Percentiles rank a stretch among this genome's conserved stretches.
These are phyloP conservation scores for Electrophaes corylata DNA, from an alignment of 2,888 invertebrate genomes.

Conservation along the genomic window DNA sequence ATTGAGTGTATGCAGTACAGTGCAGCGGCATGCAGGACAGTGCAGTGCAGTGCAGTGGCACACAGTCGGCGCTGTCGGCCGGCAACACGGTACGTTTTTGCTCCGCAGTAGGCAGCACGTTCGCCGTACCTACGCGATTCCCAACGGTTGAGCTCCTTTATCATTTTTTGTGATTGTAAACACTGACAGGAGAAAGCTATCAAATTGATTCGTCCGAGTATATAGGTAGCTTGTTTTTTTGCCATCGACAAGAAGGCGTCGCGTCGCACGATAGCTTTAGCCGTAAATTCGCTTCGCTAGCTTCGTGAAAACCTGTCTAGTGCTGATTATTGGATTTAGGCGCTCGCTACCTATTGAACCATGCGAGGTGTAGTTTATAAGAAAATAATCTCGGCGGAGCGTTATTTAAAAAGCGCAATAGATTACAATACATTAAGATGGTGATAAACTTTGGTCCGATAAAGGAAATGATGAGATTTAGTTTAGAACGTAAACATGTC, in stretches of 20 bases:
- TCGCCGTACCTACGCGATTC: constrained; percentile 28
- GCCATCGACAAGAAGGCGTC: constrained; percentile 29
- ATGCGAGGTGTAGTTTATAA: neutral
- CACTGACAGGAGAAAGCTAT: constrained; percentile 72
- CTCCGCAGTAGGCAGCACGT: constrained; percentile 21
- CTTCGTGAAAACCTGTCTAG: constrained; percentile 27
- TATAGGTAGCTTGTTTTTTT: constrained; percentile 33
- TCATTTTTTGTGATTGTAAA: constrained; percentile 55
- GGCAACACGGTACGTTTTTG: constrained; percentile 57
- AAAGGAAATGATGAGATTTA: neutral
- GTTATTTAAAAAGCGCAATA: neutral
- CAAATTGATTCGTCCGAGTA: constrained; percentile 44
- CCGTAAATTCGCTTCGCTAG: constrained; percentile 28
- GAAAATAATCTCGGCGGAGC: neutral
- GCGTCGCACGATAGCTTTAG: constrained; percentile 27
- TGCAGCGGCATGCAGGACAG: constrained; percentile 26
- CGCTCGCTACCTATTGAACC: constrained; percentile 22
- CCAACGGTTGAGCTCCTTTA: constrained; percentile 49
- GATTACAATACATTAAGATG: neutral
- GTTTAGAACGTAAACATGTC: neutral
- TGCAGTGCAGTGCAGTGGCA: neutral
- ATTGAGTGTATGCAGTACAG: constrained; percentile 50
- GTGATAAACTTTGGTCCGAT: constrained; percentile 1
- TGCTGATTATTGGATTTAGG: constrained; percentile 20
- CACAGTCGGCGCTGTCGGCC: constrained; percentile 3